Evolutionary conservation across 2,888 invertebrate species (phyloP), one percentile per base, ranked within the genome.

Genomic region (Laothoe populi): DNA sequence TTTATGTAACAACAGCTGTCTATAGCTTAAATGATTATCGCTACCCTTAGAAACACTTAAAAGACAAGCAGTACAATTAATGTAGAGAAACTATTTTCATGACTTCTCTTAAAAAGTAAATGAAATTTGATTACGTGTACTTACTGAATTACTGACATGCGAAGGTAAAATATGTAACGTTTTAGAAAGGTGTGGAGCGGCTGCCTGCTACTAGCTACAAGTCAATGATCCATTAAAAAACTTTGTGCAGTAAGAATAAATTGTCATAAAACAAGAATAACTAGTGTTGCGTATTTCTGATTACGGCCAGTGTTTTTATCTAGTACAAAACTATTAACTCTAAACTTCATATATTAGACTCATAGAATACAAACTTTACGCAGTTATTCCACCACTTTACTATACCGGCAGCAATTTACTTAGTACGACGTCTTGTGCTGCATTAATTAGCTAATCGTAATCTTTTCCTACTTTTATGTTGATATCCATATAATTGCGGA

Each of bases 401-500:
- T 26, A 53, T 19, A 35, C 31, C 53, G 53, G 53, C 11, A 53
- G 53, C 53, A 35, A 53, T 31, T 53, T 35, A 11, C 31, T 53
- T 19, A 53, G 16, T 53, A 10, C 35, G 10, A 16, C 31, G 31
- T 53, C 19, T 5, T 53, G 31, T 31, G 5, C 13, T 46, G 31
- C 10, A 10, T 35, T 35, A 53, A 1, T 10, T 19, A 19, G 53
- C 19, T 53, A 53, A 35, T 53, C 35, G 8, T 31, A 35, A 35
- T 53, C 31, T 53, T 53, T 53, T 53, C 53, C 53, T 53, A 53
- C 35, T 53, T 53, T 19, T 19, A 53, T 31, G 26, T 10, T 35
- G 53, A 53, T 53, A 35, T 53, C 53, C 35, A 53, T 66, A 73
- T 67, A 69, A 63, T 64, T 53, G 63, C 60, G 64, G 57, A 66